These are phyloP conservation scores for Epinephelus coioides DNA, from an alignment of 2,797 vertebrate genomes.

Conservation along the genomic window DNA sequence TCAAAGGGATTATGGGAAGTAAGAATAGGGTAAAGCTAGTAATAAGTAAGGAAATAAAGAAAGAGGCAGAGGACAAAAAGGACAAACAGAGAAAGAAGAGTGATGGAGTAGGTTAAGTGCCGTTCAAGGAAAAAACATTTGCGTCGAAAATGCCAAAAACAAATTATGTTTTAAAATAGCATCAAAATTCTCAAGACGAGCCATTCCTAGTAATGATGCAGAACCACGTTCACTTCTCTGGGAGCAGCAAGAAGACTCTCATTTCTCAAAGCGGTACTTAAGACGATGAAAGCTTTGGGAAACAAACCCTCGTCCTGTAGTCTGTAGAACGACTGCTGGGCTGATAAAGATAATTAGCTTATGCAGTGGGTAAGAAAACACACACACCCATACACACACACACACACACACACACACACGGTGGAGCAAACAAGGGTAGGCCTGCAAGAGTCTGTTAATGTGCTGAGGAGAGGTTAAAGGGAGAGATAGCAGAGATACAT, in stretches of 20 bases:
- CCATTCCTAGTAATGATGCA: background rate
- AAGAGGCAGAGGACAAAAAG: background rate
- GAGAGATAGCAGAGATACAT: conserved; percentile 19
- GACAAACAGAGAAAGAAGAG: background rate
- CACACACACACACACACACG: background rate
- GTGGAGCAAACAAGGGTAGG: background rate
- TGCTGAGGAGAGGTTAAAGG: conserved; percentile 26
- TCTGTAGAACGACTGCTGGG: conserved; percentile 34
- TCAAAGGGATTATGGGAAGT: conserved; percentile 9
- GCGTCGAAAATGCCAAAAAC: conserved; percentile 11
- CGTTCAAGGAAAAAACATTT: background rate
- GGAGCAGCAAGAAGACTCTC: conserved; percentile 28
- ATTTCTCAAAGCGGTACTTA: conserved; percentile 52
- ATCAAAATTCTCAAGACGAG: conserved; percentile 16
- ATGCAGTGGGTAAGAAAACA: conserved; percentile 37
- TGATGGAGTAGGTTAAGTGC: background rate
- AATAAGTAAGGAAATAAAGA: fast-evolving
- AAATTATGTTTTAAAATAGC: conserved; percentile 12
- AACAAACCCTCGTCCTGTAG: conserved; percentile 49
- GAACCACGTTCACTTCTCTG: background rate
- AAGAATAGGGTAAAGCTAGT: background rate
- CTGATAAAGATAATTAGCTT: conserved; percentile 73
- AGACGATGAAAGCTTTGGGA: conserved; percentile 57
- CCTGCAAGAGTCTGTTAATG: conserved; percentile 19
- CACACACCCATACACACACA: conserved; percentile 27